A percentile compares a stretch with the other conserved stretches of the same genome.
These are phyloP conservation scores for Pipistrellus pipistrellus DNA, from an alignment of 2,797 vertebrate species.

Conservation along the genomic window DNA sequence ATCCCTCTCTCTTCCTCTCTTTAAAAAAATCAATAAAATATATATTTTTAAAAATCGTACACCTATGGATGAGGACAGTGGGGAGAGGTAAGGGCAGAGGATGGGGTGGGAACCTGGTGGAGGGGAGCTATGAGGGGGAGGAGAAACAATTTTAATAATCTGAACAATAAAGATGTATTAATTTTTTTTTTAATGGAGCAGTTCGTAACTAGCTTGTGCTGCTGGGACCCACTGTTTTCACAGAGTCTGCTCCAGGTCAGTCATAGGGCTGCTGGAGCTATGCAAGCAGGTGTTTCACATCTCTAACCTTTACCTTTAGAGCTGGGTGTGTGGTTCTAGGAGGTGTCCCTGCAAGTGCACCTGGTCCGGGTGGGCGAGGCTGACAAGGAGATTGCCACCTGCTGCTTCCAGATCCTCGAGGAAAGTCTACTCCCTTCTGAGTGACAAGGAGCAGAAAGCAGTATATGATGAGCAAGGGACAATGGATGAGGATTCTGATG, in stretches of 20 bases:
- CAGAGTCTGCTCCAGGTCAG: accelerated
- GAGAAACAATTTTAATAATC: too few species aligned
- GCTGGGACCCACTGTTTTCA: background rate
- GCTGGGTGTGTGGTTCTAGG: slow-evolving; percentile 90
- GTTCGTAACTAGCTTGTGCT: accelerated
- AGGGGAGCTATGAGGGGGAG: too few species aligned
- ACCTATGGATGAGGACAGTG: too few species aligned
- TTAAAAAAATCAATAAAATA: too few species aligned
- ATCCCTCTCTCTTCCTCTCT: too few species aligned
- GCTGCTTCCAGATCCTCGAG: slow-evolving; percentile 94
- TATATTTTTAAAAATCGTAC: too few species aligned
- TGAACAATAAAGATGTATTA: too few species aligned
- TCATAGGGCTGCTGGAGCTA: slow-evolving; percentile 90
- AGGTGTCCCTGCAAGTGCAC: slow-evolving; percentile 92
- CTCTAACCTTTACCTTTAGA: slow-evolving; percentile 89
- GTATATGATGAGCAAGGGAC: slow-evolving; percentile 93
- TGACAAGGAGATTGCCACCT: slow-evolving; percentile 89
- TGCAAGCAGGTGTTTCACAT: slow-evolving; percentile 92
- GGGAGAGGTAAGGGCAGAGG: too few species aligned
- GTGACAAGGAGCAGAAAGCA: slow-evolving; percentile 90
- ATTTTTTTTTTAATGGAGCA: slow-evolving; percentile 66
- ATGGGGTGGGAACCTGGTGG: too few species aligned
- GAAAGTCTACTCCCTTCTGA: slow-evolving; percentile 92
- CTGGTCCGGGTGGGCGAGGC: slow-evolving; percentile 91
- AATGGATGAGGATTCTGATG: slow-evolving; percentile 92